Evolutionary conservation across 2,797 vertebrate species (phyloP).

Genomic region (Muscicapa striata): DNA sequence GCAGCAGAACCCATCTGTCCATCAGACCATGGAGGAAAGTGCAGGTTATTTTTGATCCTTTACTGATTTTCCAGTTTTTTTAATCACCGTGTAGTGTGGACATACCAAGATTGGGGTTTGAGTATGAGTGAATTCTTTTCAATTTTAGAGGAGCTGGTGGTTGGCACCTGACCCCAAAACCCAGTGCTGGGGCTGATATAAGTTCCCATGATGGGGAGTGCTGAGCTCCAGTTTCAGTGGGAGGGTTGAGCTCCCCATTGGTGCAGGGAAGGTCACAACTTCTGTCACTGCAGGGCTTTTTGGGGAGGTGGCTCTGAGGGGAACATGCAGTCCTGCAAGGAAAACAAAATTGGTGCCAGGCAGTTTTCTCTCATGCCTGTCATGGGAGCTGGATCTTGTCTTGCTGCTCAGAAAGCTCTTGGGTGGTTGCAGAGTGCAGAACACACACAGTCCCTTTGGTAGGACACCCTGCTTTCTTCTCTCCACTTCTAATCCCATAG

Average conservation of each 20-base stretch:
- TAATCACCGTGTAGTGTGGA: neutral
- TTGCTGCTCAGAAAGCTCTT: neutral
- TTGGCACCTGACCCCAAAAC: neutral
- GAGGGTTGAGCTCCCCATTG: neutral
- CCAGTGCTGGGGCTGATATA: neutral
- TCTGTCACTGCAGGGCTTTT: neutral
- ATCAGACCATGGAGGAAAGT: neutral
- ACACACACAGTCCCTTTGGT: neutral
- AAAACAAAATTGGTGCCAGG: neutral
- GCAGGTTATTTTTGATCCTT: neutral
- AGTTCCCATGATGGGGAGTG: neutral
- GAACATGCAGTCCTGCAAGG: neutral
- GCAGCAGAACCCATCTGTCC: neutral
- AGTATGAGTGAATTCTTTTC: neutral
- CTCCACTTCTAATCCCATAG: neutral
- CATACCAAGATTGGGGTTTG: neutral
- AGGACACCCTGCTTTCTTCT: neutral
- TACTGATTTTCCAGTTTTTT: neutral
- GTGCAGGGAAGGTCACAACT: neutral
- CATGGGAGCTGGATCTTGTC: neutral
- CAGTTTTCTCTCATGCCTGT: neutral
- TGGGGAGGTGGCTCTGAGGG: neutral
- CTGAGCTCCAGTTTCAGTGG: neutral
- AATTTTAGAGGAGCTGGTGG: neutral
- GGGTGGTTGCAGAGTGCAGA: neutral